phyloP scores from a whole-genome alignment of 1,140 invertebrate genomes.

The Dryas iulia region DNA sequence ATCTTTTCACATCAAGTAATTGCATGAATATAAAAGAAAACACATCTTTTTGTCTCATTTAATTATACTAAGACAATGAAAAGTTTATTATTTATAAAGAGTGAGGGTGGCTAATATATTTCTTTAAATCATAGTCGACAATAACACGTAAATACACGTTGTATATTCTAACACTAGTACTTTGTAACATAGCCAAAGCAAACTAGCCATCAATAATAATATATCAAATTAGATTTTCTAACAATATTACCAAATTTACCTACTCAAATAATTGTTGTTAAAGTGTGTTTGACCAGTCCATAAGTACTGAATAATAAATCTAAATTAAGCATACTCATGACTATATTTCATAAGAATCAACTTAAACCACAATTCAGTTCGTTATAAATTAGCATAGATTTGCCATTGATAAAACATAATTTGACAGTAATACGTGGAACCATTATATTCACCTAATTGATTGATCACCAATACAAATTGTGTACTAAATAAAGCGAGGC shows the following conservation, averaged over 20 bases:
- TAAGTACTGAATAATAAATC: background rate
- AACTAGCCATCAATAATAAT: background rate
- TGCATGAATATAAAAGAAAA: too few relatives aligned
- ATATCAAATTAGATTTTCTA: background rate
- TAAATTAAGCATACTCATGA: slow-evolving; percentile 7
- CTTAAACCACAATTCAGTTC: background rate
- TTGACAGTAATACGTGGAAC: slow-evolving; percentile 24
- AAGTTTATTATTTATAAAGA: too few relatives aligned
- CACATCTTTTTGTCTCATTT: too few relatives aligned
- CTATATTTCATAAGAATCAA: slow-evolving; percentile 25
- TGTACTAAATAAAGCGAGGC: slow-evolving; percentile 25
- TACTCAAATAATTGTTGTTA: background rate
- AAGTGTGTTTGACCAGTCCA: background rate
- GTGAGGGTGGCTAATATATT: too few relatives aligned
- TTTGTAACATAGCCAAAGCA: background rate
- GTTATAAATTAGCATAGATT: slow-evolving; percentile 24
- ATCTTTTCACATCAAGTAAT: too few relatives aligned
- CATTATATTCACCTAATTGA: slow-evolving; percentile 17
- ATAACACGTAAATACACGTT: too few relatives aligned
- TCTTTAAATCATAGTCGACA: too few relatives aligned
- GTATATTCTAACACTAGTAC: too few relatives aligned
- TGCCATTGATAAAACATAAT: slow-evolving; percentile 21
- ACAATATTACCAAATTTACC: background rate
- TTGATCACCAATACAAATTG: slow-evolving; percentile 13
- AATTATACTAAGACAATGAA: too few relatives aligned